These are phyloP conservation scores for Hydrotaea diabolus DNA, from an alignment of 2,888 invertebrate genomes.

Conservation along the genomic window DNA sequence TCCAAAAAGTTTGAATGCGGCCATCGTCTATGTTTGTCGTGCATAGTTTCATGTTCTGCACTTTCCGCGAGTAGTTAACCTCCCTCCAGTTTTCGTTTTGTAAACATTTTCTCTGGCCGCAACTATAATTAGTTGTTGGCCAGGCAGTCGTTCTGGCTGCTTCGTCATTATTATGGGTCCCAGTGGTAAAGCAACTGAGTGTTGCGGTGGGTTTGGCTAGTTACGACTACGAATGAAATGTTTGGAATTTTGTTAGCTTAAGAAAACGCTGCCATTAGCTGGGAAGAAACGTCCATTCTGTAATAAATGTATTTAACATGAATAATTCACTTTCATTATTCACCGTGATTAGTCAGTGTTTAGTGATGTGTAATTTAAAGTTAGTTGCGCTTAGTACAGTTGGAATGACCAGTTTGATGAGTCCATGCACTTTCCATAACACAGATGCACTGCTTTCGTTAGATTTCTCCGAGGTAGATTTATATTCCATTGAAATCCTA, in stretches of 20 bases:
- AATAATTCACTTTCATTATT: constrained; percentile 9
- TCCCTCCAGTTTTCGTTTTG: neutral
- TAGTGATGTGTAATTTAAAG: no score
- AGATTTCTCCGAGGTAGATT: no score
- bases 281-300: neutral
- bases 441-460: no score
- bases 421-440: no score
- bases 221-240: neutral
- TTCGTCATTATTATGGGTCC: neutral
- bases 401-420: no score
- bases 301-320: constrained; percentile 1
- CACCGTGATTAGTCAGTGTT: neutral
- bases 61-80: neutral
- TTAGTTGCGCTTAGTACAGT: neutral
- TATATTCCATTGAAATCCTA: no score
- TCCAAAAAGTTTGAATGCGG: neutral
- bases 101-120: neutral
- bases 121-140: constrained; percentile 6
- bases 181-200: neutral
- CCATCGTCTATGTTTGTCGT: no score
- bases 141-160: neutral
- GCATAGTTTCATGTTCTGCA: neutral
- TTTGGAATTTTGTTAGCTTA: neutral
- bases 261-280: constrained; percentile 6
- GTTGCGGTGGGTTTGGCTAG: neutral